Base-by-base conservation (phyloP, 2,113 vertebrate genomes). In the Psophia crepitans region DNA sequence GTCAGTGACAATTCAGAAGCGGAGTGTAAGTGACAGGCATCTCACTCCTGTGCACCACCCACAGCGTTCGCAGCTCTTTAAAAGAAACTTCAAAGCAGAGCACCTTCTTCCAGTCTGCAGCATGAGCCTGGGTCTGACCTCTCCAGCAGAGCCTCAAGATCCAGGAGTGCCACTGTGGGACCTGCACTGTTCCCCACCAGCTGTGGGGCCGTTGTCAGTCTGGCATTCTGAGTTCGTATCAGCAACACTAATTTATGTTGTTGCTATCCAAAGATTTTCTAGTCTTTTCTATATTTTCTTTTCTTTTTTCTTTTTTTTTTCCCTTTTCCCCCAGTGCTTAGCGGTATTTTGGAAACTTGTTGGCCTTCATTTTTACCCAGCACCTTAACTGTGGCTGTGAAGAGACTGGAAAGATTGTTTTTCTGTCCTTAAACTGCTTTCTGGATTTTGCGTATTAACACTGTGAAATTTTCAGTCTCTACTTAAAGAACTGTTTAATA, bases 401-500 rank as follows among this genome's bases (percentile, higher is more conserved):
- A 91, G 49, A 76, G 48, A 53, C 16, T 44, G 27, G 17, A 19
- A 85, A 49, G 61, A 61, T 49, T 65, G 32, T 37, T 90, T 69
- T 82, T 53, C 41, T 93, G 41, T 90, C 85, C 48, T 90, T 87
- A 91, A 85, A 54, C 28, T 49, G 8, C 14, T 61, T 73, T 84
- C 78, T 68, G 44, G 49, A 37, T 75, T 84, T 94, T 78, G 19
- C 20, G 4, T 88, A 37, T 76, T 43, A 91, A 48, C 22, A 58
- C 73, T 87, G 84, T 23, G 46, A 35, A 63, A 43, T 35, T 57
- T 61, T 78, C 37, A 74, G 24, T 83, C 53, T 73, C 32, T 63
- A 5, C 92, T 71, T 70, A 82, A 56, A 80, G 16, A 64, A 57
- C 49, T 76, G 77, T 65, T 97, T 97, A 96, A 97, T 97, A 91